Conservation (phyloP, 2,113 vertebrate species). For the Gallinago jamesoni region DNA sequence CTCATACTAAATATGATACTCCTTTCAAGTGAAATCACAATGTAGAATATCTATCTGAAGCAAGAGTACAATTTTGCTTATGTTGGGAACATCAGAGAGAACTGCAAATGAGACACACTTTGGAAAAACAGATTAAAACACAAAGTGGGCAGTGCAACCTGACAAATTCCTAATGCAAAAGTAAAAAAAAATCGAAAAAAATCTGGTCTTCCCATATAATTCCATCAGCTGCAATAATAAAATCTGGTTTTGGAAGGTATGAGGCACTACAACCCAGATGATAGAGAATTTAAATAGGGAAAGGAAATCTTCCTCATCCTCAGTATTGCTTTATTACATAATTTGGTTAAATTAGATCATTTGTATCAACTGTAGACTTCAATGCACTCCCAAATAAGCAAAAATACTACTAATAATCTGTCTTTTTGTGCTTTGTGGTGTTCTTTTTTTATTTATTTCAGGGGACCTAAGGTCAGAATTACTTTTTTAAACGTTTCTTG, state of each 20-base stretch:
- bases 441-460: neutral
- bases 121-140: neutral
- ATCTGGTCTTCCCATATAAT: neutral
- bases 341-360: neutral
- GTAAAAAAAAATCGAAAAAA: neutral
- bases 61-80: neutral
- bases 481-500: neutral
- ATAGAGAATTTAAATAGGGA: neutral
- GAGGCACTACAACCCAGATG: neutral
- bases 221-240: neutral
- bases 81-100: neutral
- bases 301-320: neutral
- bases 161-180: neutral
- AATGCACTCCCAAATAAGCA: neutral
- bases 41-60: neutral
- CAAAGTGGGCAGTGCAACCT: neutral
- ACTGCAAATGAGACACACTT: neutral
- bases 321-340: neutral
- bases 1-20: neutral
- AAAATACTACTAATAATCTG: neutral
- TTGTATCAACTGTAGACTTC: neutral
- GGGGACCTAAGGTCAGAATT: neutral
- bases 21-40: neutral
- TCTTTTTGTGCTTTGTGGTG: neutral
- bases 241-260: neutral